Percentiles rank a stretch among this genome's conserved stretches.
Evolutionary conservation across 2,888 invertebrate genomes (phyloP).

Genomic region (Conomelus anceps): DNA sequence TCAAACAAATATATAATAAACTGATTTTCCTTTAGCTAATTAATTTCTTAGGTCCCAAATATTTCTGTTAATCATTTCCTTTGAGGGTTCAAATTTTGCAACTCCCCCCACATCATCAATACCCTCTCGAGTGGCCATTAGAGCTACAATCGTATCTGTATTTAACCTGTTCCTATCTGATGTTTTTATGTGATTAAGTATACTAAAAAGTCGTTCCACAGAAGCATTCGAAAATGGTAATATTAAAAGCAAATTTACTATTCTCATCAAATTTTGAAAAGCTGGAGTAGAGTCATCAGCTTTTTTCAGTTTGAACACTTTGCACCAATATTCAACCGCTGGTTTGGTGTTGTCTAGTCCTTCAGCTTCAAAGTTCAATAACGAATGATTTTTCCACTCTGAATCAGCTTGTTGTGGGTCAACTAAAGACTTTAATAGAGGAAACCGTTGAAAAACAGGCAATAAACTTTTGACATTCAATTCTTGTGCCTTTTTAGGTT

Average conservation of each 20-base stretch:
- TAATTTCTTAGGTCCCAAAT: background rate
- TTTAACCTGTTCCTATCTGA: conserved; percentile 32
- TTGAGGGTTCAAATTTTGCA: conserved; percentile 26
- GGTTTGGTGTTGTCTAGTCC: background rate
- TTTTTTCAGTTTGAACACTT: conserved; percentile 7
- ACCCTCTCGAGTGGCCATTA: conserved; percentile 28
- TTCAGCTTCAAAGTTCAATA: conserved; percentile 1
- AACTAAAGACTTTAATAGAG: conserved; percentile 1
- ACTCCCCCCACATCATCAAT: conserved; percentile 21
- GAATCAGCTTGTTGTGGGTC: conserved; percentile 9
- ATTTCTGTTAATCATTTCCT: conserved; percentile 19
- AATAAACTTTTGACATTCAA: background rate
- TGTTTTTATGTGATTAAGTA: conserved; percentile 31
- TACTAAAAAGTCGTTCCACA: conserved; percentile 34
- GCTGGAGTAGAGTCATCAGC: background rate
- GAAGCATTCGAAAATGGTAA: conserved; percentile 33
- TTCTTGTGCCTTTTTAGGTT: conserved; percentile 13
- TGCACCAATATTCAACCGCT: conserved; percentile 12
- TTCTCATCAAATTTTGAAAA: conserved; percentile 15
- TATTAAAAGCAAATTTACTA: conserved; percentile 17
- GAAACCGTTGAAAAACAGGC: conserved; percentile 15
- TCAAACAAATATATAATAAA: background rate
- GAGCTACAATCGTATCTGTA: conserved; percentile 31
- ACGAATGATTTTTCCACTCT: conserved; percentile 17
- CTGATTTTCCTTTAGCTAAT: background rate